Percentiles rank a stretch among this genome's conserved stretches.
Evolutionary conservation across 2,113 vertebrate species (phyloP).

Genomic region (Gymnogyps californianus): DNA sequence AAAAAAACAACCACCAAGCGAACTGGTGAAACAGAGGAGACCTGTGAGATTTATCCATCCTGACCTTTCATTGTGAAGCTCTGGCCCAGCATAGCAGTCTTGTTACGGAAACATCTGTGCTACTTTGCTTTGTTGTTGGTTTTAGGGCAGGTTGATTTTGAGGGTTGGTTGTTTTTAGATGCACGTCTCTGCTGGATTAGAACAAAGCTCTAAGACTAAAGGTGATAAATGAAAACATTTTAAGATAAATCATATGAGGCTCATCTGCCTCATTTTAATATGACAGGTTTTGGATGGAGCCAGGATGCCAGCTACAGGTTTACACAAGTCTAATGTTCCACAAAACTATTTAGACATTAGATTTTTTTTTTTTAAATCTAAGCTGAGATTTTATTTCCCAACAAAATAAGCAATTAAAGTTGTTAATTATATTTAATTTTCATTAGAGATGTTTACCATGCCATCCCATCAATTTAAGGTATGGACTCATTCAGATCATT

Average conservation of each 20-base stretch:
- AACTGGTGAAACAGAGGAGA: not conserved
- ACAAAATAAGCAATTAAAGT: not conserved
- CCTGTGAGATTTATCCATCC: not conserved
- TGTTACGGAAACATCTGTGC: not conserved
- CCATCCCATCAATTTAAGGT: not conserved
- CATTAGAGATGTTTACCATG: not conserved
- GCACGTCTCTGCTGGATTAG: not conserved
- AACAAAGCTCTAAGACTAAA: not conserved
- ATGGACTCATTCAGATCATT: not conserved
- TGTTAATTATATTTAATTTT: not conserved
- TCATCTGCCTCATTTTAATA: not conserved
- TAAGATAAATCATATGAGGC: not conserved
- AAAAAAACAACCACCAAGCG: not conserved
- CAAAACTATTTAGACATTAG: not conserved
- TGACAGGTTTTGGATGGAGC: not conserved
- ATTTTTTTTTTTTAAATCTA: not conserved
- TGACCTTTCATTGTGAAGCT: not conserved
- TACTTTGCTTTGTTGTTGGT: not conserved
- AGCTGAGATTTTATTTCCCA: not conserved
- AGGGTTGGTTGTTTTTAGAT: not conserved
- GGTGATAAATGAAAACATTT: not conserved
- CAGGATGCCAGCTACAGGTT: conserved; percentile 6
- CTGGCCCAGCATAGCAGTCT: not conserved
- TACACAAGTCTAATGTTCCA: not conserved
- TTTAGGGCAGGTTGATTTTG: not conserved